Conservation (phyloP, 2,888 invertebrate genomes). For the Gnatocerus cornutus region DNA sequence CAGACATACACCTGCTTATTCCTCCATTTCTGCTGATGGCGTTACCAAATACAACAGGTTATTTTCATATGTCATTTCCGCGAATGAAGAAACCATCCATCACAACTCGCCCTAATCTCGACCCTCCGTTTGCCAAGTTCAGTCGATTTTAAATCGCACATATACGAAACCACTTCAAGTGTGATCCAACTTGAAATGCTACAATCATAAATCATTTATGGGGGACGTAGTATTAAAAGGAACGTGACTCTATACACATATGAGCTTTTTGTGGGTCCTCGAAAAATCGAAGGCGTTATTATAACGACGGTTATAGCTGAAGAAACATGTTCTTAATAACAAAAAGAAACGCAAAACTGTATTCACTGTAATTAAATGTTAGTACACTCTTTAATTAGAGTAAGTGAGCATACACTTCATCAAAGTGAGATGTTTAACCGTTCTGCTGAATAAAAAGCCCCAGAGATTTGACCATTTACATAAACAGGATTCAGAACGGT, state of each 20-base stretch:
- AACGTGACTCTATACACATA: constrained; percentile 32
- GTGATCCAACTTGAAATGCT: constrained; percentile 22
- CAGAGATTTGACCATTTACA: constrained; percentile 38
- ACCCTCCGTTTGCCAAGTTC: constrained; percentile 22
- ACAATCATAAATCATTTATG: constrained; percentile 37
- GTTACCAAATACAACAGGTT: constrained; percentile 47
- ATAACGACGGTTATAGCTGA: neutral
- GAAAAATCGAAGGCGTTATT: neutral
- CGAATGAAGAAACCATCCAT: constrained; percentile 40
- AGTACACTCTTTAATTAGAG: constrained; percentile 31
- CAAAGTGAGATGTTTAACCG: constrained; percentile 39
- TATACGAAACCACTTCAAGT: constrained; percentile 25
- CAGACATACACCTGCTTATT: constrained; percentile 33
- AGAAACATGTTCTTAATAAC: too few relatives aligned
- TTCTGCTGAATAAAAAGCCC: constrained; percentile 25
- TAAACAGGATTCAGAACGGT: constrained; percentile 28
- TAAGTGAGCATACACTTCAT: constrained; percentile 33
- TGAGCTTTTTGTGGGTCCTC: constrained; percentile 2
- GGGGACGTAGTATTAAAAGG: constrained; percentile 20
- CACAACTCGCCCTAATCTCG: constrained; percentile 34
- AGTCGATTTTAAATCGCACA: constrained; percentile 37
- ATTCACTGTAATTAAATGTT: constrained; percentile 19
- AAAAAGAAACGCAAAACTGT: too few relatives aligned
- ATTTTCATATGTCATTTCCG: constrained; percentile 49
- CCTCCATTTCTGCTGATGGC: constrained; percentile 40